Evolutionary conservation across 2,888 invertebrate genomes (phyloP), one percentile per base, ranked within the genome.

Genomic region (Orthosia cruda): DNA sequence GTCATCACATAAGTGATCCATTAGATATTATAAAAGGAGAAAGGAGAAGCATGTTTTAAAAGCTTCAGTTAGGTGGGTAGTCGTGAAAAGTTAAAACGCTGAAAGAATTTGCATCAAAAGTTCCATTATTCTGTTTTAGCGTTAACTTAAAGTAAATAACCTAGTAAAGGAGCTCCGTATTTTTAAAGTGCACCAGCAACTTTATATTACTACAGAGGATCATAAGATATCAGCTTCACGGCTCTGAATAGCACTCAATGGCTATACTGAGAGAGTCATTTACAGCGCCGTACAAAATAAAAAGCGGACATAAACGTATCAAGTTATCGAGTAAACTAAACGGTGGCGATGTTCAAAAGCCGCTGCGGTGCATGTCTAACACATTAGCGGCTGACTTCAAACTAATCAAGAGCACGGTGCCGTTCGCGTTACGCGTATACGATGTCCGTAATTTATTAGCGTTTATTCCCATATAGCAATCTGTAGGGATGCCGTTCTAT

Each of bases 381-480:
- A 92, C 94, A 93, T 95, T 94, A 95, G 93, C 95, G 95, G 95
- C 89, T 90, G 92, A 94, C 95, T 95, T 96, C 94, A 95, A 96
- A 95, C 96, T 95, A 96, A 96, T 96, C 95, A 96, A 94, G 94
- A 95, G 93, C 94, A 93, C 91, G 91, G 94, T 92, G 91, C 92
- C 91, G 92, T 93, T 93, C 92, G 93, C 93, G 92, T 94, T 92
- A 94, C 94, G 94, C 95, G 93, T 94, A 95, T 95, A 94, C 94
- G 92, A 93, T 94, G 95, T 95, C 93, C 93, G 95, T 96, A 96
- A 96, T 96, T 96, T 96, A 96, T 96, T 95, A 96, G 94, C 95
- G 92, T 94, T 96, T 96, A 96, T 96, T 95, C 96, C 94, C 94
- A 95, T 95, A 96, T 93, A 96, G 94, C 94, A 96, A 95, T 95